These are phyloP conservation scores for Eulithis prunata DNA, from an alignment of 2,888 invertebrate species.

Conservation along the genomic window DNA sequence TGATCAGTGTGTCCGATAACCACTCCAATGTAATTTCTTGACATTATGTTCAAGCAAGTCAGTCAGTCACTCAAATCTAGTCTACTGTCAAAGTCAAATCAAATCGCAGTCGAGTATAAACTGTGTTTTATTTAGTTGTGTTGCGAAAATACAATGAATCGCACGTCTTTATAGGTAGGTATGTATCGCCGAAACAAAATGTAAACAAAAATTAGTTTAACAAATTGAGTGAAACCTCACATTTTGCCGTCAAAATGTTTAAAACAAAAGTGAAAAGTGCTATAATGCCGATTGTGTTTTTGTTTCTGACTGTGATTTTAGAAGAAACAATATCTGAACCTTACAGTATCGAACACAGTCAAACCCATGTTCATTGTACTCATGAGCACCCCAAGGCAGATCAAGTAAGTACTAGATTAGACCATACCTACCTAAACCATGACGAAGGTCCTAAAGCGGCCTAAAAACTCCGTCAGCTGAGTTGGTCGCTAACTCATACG, in stretches of 20 bases:
- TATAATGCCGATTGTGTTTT: constrained; percentile 52
- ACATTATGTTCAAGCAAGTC: no score
- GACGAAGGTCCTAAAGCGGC: no score
- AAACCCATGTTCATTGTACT: constrained; percentile 80
- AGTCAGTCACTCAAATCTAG: no score
- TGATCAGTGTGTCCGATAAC: no score
- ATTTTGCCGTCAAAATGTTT: constrained; percentile 48
- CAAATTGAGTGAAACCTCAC: constrained; percentile 50
- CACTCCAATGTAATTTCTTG: no score
- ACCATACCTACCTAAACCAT: constrained; percentile 5
- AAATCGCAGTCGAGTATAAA: no score
- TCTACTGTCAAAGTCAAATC: no score
- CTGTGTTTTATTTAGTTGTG: constrained; percentile 18
- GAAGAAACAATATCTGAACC: constrained; percentile 49
- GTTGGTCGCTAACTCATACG: no score
- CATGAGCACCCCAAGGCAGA: constrained; percentile 88
- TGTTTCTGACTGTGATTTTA: constrained; percentile 52
- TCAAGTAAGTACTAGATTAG: constrained; percentile 81
- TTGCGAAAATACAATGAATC: constrained; percentile 43
- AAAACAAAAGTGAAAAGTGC: constrained; percentile 50
- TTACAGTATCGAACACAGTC: constrained; percentile 45
- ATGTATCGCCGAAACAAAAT: constrained; percentile 44
- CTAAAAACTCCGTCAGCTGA: no score
- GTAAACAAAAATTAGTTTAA: constrained; percentile 65
- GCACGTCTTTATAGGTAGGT: constrained; percentile 36